Base-by-base conservation (phyloP, 2,113 vertebrate genomes). In the Kryptolebias marmoratus region DNA sequence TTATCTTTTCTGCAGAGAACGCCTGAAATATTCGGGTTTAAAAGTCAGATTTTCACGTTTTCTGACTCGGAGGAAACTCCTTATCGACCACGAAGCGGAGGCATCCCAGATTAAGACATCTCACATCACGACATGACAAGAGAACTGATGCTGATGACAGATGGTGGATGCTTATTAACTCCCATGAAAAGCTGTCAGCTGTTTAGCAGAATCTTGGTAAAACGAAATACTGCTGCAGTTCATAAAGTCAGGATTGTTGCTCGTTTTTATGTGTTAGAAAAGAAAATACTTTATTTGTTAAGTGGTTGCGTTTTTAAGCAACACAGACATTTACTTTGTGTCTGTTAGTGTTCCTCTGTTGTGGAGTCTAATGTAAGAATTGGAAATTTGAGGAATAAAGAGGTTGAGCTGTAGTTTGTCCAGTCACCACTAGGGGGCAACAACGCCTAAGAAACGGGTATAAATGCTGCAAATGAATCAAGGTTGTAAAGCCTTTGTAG, bases 371-470 rank as follows among this genome's bases (percentile, higher is more conserved):
- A 16, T 65, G 36, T 63, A 31, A 22, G 47, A 63, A 30, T 22
- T 31, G 11, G 15, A 30, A 1, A 39, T 8, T 53, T 28, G 31
- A 14, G 58, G 7, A 15, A 2, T 16, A 12, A 28, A 18, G n/a
- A 73, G 52, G 45, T 27, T 22, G 22, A 73, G 50, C 13, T 14
- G 73, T 39, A 73, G 71, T 81, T 84, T 74, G 6, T 56, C 48
- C 49, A 82, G 79, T 70, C 36, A 64, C 90, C 94, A 91, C 82
- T 86, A 93, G 92, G 90, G 91, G 93, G 92, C 90, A 82, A 83
- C 73, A 89, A 55, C 58, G 73, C 50, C 77, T 67, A 74, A 92
- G 63, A 89, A 87, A 92, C 90, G 5, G 16, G 27, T 45, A n/a
- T 31, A 82, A 86, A 70, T 54, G 64, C 61, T 59, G 59, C 80